Percentiles rank a stretch among this genome's conserved stretches.
Evolutionary conservation across 2,888 invertebrate genomes (phyloP).

Genomic region (Plagodis pulveraria): DNA sequence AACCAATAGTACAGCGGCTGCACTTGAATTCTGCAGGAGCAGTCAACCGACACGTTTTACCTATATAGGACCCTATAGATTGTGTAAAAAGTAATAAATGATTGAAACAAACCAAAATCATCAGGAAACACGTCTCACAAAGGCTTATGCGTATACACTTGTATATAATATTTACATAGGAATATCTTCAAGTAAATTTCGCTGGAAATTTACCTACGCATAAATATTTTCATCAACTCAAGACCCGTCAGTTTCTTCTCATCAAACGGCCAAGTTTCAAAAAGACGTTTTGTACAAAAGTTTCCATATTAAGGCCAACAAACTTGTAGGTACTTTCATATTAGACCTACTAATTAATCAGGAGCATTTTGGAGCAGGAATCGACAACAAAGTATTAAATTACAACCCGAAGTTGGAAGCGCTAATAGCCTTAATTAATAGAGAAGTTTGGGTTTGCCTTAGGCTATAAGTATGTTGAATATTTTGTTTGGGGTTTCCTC

Average conservation of each 20-base stretch:
- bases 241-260: conserved; percentile 46
- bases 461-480: background rate
- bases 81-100: too few species aligned
- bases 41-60: too few species aligned
- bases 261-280: conserved; percentile 72
- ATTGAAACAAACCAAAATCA: too few species aligned
- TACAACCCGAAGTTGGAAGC: conserved; percentile 58
- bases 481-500: background rate
- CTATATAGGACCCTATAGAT: too few species aligned
- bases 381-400: conserved; percentile 76
- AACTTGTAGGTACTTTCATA: conserved; percentile 71
- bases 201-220: conserved; percentile 10
- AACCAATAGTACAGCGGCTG: too few species aligned
- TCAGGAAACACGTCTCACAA: too few species aligned
- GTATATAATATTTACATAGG: background rate
- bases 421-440: conserved; percentile 68
- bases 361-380: conserved; percentile 50
- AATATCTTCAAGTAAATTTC: conserved; percentile 12
- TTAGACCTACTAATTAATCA: conserved; percentile 79
- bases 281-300: conserved; percentile 73
- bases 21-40: too few species aligned
- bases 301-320: conserved; percentile 76
- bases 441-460: conserved; percentile 47
- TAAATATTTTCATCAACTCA: conserved; percentile 52
- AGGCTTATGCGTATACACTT: too few species aligned